Percentiles rank a stretch among this genome's conserved stretches.
phyloP scores from a whole-genome alignment of 2,113 vertebrate genomes.

The Sus scrofa region T2T-Sscrofa CM000818.6:133959001-133959500 shows the following conservation, averaged over 20 bases:
- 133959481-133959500: neutral
- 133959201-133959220: too few relatives aligned
- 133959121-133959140: neutral
- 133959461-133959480: rapidly evolving
- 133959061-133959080: rapidly evolving
- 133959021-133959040: rapidly evolving
- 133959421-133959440: rapidly evolving
- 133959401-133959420: too few relatives aligned
- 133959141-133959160: neutral
- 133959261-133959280: too few relatives aligned
- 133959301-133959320: neutral
- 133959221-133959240: rapidly evolving
- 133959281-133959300: too few relatives aligned
- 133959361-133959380: rapidly evolving
- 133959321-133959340: neutral
- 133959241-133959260: rapidly evolving
- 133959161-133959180: rapidly evolving
- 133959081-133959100: rapidly evolving
- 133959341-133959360: neutral
- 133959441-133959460: neutral
- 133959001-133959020: neutral
- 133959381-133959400: rapidly evolving
- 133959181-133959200: neutral
- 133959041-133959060: rapidly evolving
- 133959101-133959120: neutral